Conservation (phyloP, 1,140 invertebrate species). For the Pseudomyrmex dendroicus region DNA sequence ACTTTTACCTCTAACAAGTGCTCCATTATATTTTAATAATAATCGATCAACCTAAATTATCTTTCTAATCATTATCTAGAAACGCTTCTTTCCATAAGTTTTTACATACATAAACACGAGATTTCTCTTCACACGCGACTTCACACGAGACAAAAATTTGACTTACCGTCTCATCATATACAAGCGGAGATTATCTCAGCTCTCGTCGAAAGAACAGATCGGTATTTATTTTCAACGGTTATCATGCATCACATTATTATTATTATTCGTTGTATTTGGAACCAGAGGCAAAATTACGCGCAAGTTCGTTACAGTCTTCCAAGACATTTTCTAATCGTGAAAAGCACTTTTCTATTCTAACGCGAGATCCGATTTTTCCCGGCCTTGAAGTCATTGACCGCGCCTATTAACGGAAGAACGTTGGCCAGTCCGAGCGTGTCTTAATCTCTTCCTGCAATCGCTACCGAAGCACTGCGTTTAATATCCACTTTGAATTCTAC, state of each 20-base stretch:
- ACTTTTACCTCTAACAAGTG: background rate
- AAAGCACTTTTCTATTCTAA: slow-evolving; percentile 52
- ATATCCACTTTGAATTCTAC: slow-evolving; percentile 75
- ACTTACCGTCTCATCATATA: background rate
- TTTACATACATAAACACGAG: slow-evolving; percentile 1
- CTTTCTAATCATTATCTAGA: background rate
- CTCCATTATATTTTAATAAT: background rate
- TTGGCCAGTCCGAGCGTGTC: slow-evolving; percentile 51
- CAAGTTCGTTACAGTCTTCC: slow-evolving; percentile 46
- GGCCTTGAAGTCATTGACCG: slow-evolving; percentile 70
- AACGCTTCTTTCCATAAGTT: slow-evolving; percentile 18
- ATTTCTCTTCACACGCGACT: slow-evolving; percentile 34
- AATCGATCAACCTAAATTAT: background rate
- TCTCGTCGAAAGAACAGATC: background rate
- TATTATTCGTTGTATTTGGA: slow-evolving; percentile 8
- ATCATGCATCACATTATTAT: slow-evolving; percentile 25
- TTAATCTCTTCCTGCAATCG: slow-evolving; percentile 74
- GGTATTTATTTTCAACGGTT: background rate
- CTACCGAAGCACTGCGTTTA: slow-evolving; percentile 40
- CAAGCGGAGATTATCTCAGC: background rate
- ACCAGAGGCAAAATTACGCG: slow-evolving; percentile 1
- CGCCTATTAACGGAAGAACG: slow-evolving; percentile 66
- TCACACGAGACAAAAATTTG: background rate
- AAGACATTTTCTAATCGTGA: slow-evolving; percentile 48
- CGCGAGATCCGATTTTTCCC: slow-evolving; percentile 60